These are phyloP conservation scores for Babylonia areolata DNA, from an alignment of 1,140 invertebrate species.

Conservation along the genomic window DNA sequence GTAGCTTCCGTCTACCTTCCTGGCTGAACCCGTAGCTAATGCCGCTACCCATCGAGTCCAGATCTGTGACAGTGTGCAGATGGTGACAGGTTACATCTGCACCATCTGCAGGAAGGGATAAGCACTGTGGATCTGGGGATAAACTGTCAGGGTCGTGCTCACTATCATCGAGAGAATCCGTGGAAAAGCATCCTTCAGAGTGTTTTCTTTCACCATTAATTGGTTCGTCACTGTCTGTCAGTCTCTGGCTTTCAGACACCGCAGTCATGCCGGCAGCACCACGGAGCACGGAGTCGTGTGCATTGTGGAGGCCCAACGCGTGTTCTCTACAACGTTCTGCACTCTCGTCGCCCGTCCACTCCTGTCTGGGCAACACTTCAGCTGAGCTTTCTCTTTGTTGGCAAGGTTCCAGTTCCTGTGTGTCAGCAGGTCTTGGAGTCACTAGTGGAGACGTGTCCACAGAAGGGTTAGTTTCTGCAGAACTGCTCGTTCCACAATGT, in stretches of 20 bases:
- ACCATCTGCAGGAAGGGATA: background rate
- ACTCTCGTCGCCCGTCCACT: background rate
- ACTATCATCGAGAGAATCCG: conserved; percentile 53
- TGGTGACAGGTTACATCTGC: background rate
- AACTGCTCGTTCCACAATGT: background rate
- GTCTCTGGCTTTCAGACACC: too few species aligned
- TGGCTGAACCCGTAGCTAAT: too few species aligned
- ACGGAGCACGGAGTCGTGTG: background rate
- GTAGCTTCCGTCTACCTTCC: too few species aligned
- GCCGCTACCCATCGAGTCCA: background rate
- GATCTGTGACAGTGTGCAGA: background rate
- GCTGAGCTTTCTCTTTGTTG: background rate
- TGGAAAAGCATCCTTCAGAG: conserved; percentile 45
- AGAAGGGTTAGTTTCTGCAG: background rate
- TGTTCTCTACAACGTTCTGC: background rate
- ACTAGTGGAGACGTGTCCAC: background rate
- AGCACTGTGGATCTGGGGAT: background rate
- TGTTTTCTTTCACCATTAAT: background rate
- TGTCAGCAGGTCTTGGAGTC: background rate
- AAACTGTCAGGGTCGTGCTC: background rate
- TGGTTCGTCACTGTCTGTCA: too few species aligned
- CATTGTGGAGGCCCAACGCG: background rate
- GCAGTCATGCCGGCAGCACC: too few species aligned
- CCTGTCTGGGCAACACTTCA: too few species aligned
- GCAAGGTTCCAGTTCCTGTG: background rate